phyloP scores from a whole-genome alignment of 2,888 invertebrate species.

The Lasius platythorax region DNA sequence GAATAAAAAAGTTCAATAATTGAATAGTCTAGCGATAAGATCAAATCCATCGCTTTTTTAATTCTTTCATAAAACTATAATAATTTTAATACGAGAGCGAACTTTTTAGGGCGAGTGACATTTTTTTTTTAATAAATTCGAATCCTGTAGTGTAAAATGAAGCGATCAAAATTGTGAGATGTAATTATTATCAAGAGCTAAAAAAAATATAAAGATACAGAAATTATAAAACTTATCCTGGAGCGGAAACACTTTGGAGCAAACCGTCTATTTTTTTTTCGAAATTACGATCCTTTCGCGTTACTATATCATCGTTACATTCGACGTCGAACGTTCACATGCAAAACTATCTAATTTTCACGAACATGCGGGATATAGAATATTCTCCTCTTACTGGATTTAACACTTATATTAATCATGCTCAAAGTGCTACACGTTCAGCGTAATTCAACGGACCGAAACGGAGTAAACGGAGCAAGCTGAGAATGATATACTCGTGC shows the following conservation, averaged over 20 bases:
- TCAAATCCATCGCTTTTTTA: slow-evolving; percentile 9
- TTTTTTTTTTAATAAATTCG: slow-evolving; percentile 17
- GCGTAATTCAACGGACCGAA: slow-evolving; percentile 61
- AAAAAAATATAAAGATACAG: background rate
- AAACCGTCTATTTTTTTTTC: background rate
- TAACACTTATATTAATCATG: slow-evolving; percentile 24
- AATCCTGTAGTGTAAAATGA: background rate
- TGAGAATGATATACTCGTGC: slow-evolving; percentile 56
- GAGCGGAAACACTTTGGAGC: background rate
- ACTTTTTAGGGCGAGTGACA: background rate
- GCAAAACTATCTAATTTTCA: background rate
- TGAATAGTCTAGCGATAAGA: background rate
- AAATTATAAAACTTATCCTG: background rate
- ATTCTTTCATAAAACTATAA: background rate
- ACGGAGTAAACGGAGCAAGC: slow-evolving; percentile 60
- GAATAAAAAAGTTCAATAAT: background rate
- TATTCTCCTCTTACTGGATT: slow-evolving; percentile 15
- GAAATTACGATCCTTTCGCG: background rate
- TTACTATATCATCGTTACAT: background rate
- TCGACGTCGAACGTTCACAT: background rate
- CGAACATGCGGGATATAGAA: background rate
- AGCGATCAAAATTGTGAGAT: background rate
- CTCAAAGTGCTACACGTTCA: slow-evolving; percentile 55
- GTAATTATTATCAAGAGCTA: background rate
- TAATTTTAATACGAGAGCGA: slow-evolving; percentile 12